A percentile compares a stretch with the other conserved stretches of the same genome.
phyloP scores from a whole-genome alignment of 2,113 vertebrate species.

The Hypanus sabinus region DNA sequence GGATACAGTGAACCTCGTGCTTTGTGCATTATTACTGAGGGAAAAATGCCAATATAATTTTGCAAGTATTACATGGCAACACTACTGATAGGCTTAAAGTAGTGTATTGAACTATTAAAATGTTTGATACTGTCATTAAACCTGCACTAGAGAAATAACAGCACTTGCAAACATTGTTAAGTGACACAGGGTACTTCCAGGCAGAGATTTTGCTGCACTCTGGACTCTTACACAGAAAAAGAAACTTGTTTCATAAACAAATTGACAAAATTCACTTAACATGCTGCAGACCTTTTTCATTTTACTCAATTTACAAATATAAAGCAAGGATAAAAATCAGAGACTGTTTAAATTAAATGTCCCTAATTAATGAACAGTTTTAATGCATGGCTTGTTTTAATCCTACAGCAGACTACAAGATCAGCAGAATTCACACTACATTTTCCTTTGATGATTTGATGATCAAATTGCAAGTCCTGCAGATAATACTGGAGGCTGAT shows the following conservation, averaged over 20 bases:
- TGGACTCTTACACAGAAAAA: neutral
- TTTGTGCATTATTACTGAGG: neutral
- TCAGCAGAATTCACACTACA: conserved; percentile 38
- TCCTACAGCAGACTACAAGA: conserved; percentile 32
- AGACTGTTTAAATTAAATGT: conserved; percentile 37
- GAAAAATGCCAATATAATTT: neutral
- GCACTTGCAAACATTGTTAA: neutral
- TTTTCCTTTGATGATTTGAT: conserved; percentile 31
- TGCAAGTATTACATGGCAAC: neutral
- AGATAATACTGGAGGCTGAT: conserved; percentile 33
- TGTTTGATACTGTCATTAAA: neutral
- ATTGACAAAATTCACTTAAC: neutral
- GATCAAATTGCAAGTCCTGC: conserved; percentile 28
- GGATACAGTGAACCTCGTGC: neutral
- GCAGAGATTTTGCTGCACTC: neutral
- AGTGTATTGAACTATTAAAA: neutral
- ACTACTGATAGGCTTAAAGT: too few relatives aligned
- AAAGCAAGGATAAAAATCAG: conserved; percentile 21
- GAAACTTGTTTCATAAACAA: neutral
- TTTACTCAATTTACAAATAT: conserved; percentile 35
- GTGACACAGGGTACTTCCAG: neutral
- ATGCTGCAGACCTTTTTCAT: conserved; percentile 19
- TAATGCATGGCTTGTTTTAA: conserved; percentile 35
- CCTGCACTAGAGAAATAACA: neutral
- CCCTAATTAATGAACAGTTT: conserved; percentile 36